Evolutionary conservation across 2,888 invertebrate species (phyloP).

Genomic region (Dicyrtoma fusca): DNA sequence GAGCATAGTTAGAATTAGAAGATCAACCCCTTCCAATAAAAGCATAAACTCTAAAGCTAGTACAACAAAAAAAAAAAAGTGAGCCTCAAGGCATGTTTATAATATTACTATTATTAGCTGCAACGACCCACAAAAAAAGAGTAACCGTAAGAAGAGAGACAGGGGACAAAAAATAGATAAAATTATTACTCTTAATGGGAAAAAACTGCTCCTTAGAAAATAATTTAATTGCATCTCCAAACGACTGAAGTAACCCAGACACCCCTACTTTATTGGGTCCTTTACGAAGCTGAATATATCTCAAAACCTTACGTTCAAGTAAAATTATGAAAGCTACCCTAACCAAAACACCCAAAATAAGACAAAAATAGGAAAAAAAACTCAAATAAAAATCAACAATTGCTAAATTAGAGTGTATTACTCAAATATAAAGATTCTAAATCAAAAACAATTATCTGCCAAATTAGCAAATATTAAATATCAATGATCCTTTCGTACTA

Average conservation of each 20-base stretch:
- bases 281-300: constrained; percentile 74
- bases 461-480: constrained; percentile 65
- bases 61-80: constrained; percentile 70
- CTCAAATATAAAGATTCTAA: constrained; percentile 71
- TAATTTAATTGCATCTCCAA: constrained; percentile 73
- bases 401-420: no score
- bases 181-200: no score
- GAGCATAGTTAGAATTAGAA: constrained; percentile 74
- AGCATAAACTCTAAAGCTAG: constrained; percentile 69
- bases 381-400: no score
- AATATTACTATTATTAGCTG: constrained; percentile 65
- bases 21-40: constrained; percentile 70
- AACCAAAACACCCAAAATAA: constrained; percentile 68
- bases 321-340: constrained; percentile 73
- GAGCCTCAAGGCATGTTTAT: constrained; percentile 66
- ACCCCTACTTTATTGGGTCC: constrained; percentile 73
- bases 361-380: no score
- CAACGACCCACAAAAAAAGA: constrained; percentile 66
- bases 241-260: constrained; percentile 69
- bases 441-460: constrained; percentile 72
- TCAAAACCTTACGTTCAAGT: constrained; percentile 72
- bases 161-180: constrained; percentile 68
- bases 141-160: constrained; percentile 66
- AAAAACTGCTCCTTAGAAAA: constrained; percentile 73
- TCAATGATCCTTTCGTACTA: constrained; percentile 80